A percentile compares a stretch with the other conserved stretches of the same genome.
Conservation (phyloP, 2,113 vertebrate species). For the Candoia aspera region DNA sequence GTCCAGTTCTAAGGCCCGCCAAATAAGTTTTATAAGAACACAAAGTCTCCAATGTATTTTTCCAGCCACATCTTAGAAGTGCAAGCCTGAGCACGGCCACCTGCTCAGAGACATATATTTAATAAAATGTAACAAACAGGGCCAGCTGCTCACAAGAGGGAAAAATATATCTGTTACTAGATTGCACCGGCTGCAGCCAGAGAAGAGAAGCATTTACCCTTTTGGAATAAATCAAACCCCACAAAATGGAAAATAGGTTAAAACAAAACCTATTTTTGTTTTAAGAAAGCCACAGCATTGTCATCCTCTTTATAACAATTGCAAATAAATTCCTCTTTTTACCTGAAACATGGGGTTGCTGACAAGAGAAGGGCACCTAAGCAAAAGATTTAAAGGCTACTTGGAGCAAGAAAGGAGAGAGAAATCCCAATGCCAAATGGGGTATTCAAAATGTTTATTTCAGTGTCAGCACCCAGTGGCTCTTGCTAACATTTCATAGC, state of each 20-base stretch:
- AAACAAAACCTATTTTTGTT: not conserved
- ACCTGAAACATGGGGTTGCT: constrained; percentile 38
- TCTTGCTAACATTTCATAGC: constrained; percentile 32
- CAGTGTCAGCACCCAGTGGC: constrained; percentile 46
- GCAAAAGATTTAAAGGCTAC: constrained; percentile 41
- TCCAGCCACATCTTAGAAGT: constrained; percentile 25
- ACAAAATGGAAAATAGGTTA: constrained; percentile 34
- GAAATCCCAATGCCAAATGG: constrained; percentile 43
- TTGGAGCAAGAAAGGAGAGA: constrained; percentile 48
- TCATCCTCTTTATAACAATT: constrained; percentile 33
- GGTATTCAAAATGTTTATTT: constrained; percentile 47
- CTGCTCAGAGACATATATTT: constrained; percentile 35
- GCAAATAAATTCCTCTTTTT: constrained; percentile 45
- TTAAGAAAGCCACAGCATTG: constrained; percentile 34
- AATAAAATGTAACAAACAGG: constrained; percentile 43
- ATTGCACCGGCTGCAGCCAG: constrained; percentile 35
- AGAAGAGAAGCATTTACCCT: constrained; percentile 30
- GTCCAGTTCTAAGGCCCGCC: not conserved
- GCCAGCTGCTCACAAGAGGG: constrained; percentile 17
- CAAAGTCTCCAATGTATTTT: constrained; percentile 20
- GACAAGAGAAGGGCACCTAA: constrained; percentile 44
- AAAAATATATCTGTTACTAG: constrained; percentile 8
- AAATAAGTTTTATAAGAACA: constrained; percentile 18
- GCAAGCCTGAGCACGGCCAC: constrained; percentile 36
- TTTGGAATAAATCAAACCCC: constrained; percentile 37